phyloP scores from a whole-genome alignment of 2,797 vertebrate genomes.

The Trachops cirrhosus region DNA sequence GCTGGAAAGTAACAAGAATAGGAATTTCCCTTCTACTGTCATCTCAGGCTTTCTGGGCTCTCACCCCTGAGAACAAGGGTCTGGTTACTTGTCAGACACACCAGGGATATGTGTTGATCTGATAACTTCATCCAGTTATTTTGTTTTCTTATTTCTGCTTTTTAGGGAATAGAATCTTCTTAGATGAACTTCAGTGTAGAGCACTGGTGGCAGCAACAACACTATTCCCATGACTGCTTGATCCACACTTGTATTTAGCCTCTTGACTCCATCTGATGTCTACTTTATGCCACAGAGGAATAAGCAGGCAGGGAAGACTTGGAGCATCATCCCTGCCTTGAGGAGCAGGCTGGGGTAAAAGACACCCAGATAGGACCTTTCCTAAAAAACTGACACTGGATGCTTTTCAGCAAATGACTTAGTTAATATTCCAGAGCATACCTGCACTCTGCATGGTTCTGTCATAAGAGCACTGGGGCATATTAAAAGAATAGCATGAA shows the following conservation, averaged over 20 bases:
- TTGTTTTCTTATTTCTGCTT: background rate
- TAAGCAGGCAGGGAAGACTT: background rate
- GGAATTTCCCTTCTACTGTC: background rate
- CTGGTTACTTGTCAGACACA: background rate
- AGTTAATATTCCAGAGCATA: background rate
- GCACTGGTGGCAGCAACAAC: background rate
- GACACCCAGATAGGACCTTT: background rate
- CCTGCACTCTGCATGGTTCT: background rate
- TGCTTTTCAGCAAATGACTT: background rate
- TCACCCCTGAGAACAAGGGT: background rate
- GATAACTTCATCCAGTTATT: background rate
- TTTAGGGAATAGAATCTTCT: background rate
- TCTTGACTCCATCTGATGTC: background rate
- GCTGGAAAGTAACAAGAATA: background rate
- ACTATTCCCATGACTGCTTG: background rate
- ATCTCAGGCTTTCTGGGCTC: too few relatives aligned
- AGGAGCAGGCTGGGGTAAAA: background rate
- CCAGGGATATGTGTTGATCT: background rate
- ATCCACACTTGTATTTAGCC: accelerated
- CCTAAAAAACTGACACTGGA: too few relatives aligned
- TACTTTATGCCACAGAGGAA: background rate
- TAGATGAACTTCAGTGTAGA: background rate
- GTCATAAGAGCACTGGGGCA: background rate
- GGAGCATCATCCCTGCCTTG: background rate
- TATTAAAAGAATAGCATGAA: background rate